Evolutionary conservation across 2,888 invertebrate genomes (phyloP).

Genomic region (Erebia aethiops): DNA sequence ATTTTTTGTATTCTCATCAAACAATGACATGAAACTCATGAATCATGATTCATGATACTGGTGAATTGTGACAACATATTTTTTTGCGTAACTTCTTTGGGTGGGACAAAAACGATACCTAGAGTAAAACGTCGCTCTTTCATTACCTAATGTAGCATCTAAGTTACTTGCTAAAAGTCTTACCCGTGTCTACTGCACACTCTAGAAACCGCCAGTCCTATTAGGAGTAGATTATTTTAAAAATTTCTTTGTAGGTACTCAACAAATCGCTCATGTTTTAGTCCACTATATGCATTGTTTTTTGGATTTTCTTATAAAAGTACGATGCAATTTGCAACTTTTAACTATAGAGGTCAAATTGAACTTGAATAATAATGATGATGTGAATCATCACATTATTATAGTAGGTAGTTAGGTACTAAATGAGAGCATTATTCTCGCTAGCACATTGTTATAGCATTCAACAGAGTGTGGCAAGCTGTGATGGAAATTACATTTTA

Average conservation of each 20-base stretch:
- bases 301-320: no score
- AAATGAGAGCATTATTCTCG: slow-evolving; percentile 54
- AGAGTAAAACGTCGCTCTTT: not conserved
- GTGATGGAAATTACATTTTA: slow-evolving; percentile 28
- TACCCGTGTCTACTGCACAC: not conserved
- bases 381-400: slow-evolving; percentile 56
- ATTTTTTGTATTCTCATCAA: slow-evolving; percentile 10
- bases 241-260: no score
- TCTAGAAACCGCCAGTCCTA: no score
- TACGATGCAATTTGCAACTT: not conserved
- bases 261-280: no score
- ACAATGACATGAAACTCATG: slow-evolving; percentile 12
- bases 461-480: slow-evolving; percentile 48
- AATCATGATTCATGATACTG: slow-evolving; percentile 11
- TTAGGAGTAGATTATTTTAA: no score
- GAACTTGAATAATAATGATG: slow-evolving; percentile 22
- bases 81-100: slow-evolving; percentile 4
- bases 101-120: not conserved
- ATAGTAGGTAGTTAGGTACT: slow-evolving; percentile 41
- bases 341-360: slow-evolving; percentile 6
- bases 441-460: slow-evolving; percentile 46
- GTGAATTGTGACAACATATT: slow-evolving; percentile 1
- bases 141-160: no score
- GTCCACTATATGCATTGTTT: no score
- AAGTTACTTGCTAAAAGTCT: no score